These are phyloP conservation scores for Anarhynchus alexandrinus DNA, from an alignment of 2,113 vertebrate species.

Conservation along the genomic window DNA sequence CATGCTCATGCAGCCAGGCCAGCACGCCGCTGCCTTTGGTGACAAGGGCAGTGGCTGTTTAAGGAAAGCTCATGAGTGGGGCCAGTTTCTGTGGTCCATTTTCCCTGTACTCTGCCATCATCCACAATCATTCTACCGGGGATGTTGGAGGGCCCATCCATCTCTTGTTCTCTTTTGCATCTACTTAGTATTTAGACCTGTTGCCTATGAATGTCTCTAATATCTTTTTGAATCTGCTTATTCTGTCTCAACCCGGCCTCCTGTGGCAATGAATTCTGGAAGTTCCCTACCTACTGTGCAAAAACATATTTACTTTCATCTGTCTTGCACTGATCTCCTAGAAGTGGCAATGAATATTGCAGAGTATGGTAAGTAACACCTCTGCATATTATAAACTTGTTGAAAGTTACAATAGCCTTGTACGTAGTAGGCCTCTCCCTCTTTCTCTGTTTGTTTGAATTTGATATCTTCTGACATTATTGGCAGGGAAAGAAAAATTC, in stretches of 20 bases:
- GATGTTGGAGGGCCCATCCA: background rate
- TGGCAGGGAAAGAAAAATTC: background rate
- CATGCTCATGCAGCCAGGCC: background rate
- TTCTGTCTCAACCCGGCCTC: background rate
- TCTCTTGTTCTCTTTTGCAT: background rate
- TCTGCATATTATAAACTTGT: background rate
- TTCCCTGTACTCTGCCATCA: background rate
- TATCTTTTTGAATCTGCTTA: background rate
- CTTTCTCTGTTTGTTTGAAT: background rate
- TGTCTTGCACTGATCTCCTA: background rate
- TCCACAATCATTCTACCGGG: fast-evolving
- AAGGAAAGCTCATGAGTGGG: fast-evolving
- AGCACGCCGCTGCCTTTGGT: background rate
- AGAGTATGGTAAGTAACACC: background rate
- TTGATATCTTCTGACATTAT: background rate
- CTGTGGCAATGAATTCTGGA: background rate
- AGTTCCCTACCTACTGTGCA: background rate
- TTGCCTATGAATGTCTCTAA: background rate
- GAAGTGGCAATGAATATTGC: background rate
- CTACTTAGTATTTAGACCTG: background rate
- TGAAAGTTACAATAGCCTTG: background rate
- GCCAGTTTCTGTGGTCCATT: background rate
- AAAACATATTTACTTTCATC: background rate
- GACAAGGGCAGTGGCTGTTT: fast-evolving
- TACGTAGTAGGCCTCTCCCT: background rate